Evolutionary conservation across 2,113 vertebrate genomes (phyloP), one percentile per base, ranked within the genome.

Genomic region (Gallinago undulata): DNA sequence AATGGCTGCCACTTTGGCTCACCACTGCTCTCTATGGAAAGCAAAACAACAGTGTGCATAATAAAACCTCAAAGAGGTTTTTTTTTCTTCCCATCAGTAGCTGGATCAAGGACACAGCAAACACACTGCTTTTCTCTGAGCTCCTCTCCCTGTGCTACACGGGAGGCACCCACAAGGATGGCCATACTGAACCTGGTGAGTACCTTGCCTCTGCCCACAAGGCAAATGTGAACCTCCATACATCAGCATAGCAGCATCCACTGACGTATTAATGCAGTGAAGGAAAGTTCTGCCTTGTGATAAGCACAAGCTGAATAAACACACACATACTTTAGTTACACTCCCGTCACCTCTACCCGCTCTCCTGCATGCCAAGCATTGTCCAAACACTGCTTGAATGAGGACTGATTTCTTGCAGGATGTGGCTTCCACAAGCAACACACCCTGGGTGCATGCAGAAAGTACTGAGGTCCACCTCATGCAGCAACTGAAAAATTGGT

Each of bases 141-240:
- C 19, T 60, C 7, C 45, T 41, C n/a, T 72, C 63, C 24, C 7
- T 21, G 24, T 12, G 27, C 31, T 11, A 66, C 1, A 10, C 77
- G 62, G 47, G 25, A 77, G 76, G 17, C 24, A 59, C 39, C 21
- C 57, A 17, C 13, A 11, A 47, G 10, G 31, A 39, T 27, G 24
- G 59, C 37, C 37, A 5, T 15, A 18, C 12, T 2, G 60, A 21
- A 24, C n/a, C 67, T 25, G 13, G 13, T 21, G 60, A 16, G 27
- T 7, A 56, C 12, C 28, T 66, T n/a, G 35, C n/a, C 37, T 59
- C 51, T 77, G 33, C 50, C 41, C 35, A 25, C 30, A 43, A 33
- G 22, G 39, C 69, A 57, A 48, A 10, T 27, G 64, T 1, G 1
- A 55, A 48, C 39, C 51, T 28, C 48, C 1, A 0, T 25, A 18